These are phyloP conservation scores for Mormyrops boulengeri DNA, from an alignment of 2,797 vertebrate species.

Conservation along the genomic window DNA sequence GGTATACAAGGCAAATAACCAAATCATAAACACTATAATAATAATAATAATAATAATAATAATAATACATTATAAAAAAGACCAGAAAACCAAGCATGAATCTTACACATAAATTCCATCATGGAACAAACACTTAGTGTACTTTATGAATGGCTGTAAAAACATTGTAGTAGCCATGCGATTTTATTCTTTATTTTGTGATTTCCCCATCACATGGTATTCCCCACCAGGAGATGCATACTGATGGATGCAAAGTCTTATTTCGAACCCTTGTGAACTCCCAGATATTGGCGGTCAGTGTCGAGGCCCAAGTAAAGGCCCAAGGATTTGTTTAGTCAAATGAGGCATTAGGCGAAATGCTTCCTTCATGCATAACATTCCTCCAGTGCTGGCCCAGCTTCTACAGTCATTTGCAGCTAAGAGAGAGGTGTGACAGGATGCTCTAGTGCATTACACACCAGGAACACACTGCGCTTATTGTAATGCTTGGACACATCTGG, in stretches of 20 bases:
- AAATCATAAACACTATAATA: too few relatives aligned
- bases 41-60: too few relatives aligned
- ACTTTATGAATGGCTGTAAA: neutral
- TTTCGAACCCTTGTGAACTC: neutral
- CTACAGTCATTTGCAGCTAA: neutral
- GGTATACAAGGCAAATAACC: too few relatives aligned
- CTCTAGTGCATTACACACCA: neutral
- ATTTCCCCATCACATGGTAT: neutral
- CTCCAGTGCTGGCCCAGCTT: neutral
- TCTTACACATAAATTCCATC: too few relatives aligned
- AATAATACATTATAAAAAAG: too few relatives aligned
- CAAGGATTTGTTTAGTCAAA: neutral
- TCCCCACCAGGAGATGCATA: neutral
- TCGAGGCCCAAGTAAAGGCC: neutral
- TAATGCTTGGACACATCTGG: neutral
- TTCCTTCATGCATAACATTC: constrained; percentile 1
- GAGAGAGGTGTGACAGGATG: neutral
- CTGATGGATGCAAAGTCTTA: neutral
- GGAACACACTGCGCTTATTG: neutral
- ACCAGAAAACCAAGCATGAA: too few relatives aligned
- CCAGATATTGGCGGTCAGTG: neutral
- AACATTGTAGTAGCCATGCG: neutral
- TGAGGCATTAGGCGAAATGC: neutral
- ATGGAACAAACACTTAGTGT: too few relatives aligned
- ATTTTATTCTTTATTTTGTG: neutral